phyloP scores from a whole-genome alignment of 2,888 invertebrate genomes.

The Euzophera pinguis region DNA sequence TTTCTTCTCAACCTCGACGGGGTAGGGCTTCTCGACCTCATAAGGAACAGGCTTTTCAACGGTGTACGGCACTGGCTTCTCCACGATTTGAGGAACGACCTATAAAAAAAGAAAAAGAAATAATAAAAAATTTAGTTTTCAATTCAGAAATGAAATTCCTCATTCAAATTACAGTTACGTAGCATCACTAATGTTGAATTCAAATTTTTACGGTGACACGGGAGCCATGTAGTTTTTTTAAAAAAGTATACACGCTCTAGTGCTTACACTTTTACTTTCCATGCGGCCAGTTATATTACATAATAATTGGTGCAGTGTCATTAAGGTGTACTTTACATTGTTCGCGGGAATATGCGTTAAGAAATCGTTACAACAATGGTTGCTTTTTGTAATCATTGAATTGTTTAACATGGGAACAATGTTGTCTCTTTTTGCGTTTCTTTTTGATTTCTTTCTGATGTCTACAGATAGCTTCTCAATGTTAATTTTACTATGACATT shows the following conservation, averaged over 20 bases:
- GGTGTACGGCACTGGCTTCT: constrained; percentile 86
- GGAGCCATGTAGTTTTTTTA: constrained; percentile 23
- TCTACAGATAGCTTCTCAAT: background rate
- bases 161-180: background rate
- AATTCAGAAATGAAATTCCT: background rate
- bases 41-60: constrained; percentile 86
- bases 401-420: constrained; percentile 10
- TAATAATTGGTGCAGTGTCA: constrained; percentile 50
- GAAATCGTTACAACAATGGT: constrained; percentile 31
- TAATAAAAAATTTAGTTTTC: background rate
- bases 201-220: constrained; percentile 31
- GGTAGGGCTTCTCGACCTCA: constrained; percentile 87
- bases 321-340: constrained; percentile 42
- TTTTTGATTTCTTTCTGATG: constrained; percentile 4
- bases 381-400: constrained; percentile 23
- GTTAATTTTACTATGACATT: background rate
- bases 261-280: constrained; percentile 64
- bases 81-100: constrained; percentile 85
- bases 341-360: constrained; percentile 23
- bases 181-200: background rate
- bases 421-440: constrained; percentile 18
- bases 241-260: constrained; percentile 40
- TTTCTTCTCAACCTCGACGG: constrained; percentile 87
- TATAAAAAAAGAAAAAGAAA: constrained; percentile 31
- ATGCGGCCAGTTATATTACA: constrained; percentile 51